These are phyloP conservation scores for Gymnocheta viridis DNA, from an alignment of 2,888 invertebrate species.

Conservation along the genomic window DNA sequence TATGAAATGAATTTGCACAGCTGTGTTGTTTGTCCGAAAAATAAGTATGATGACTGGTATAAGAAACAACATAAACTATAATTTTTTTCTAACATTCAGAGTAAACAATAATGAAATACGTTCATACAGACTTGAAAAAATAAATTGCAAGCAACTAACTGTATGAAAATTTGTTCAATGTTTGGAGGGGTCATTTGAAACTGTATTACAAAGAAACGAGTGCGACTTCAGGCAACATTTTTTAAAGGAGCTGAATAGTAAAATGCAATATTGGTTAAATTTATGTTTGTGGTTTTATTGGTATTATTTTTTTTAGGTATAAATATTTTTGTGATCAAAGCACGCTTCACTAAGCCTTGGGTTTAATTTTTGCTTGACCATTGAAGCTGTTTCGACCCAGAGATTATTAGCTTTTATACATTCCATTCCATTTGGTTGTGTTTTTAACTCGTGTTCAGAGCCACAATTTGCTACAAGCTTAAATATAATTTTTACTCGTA, in stretches of 20 bases:
- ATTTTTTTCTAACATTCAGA: slow-evolving; percentile 20
- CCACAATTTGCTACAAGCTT: slow-evolving; percentile 33
- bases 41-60: not conserved
- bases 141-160: not conserved
- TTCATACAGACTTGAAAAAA: not conserved
- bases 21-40: slow-evolving; percentile 43
- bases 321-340: slow-evolving; percentile 49
- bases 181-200: slow-evolving; percentile 61
- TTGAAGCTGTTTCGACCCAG: slow-evolving; percentile 39
- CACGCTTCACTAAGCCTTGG: slow-evolving; percentile 64
- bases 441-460: not conserved
- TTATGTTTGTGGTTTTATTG: slow-evolving; percentile 51
- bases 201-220: slow-evolving; percentile 38
- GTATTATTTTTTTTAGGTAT: not conserved
- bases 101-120: slow-evolving; percentile 4
- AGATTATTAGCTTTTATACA: slow-evolving; percentile 32
- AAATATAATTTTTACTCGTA: slow-evolving; percentile 62
- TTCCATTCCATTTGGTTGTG: slow-evolving; percentile 45
- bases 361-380: slow-evolving; percentile 48
- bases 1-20: slow-evolving; percentile 52
- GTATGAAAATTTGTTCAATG: slow-evolving; percentile 19
- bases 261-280: slow-evolving; percentile 9
- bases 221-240: slow-evolving; percentile 31
- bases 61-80: slow-evolving; percentile 29
- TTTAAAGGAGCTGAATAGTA: not conserved